Conservation (phyloP, 64 coral and sea anemone genomes). For the Cladopsammia gracilis region DNA sequence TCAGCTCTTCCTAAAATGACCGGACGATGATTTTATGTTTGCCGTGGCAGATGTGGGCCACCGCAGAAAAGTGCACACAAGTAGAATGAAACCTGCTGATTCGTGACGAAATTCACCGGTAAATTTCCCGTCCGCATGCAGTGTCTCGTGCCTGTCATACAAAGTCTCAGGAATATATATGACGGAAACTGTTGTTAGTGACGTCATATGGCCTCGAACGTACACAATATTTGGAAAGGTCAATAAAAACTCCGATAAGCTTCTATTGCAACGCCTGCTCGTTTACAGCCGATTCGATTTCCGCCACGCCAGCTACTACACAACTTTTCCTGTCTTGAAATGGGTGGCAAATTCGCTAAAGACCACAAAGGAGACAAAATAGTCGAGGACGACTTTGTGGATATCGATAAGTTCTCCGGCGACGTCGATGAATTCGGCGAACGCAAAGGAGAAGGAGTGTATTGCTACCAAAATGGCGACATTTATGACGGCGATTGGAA, state of each 20-base stretch:
- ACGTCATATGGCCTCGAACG: neutral
- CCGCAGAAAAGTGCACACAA: no score
- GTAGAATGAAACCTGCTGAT: no score
- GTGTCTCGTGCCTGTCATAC: no score
- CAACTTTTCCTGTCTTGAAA: neutral
- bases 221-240: neutral
- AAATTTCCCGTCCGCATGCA: no score
- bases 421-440: constrained; percentile 61
- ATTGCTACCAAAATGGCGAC: constrained; percentile 89
- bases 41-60: no score
- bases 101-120: no score
- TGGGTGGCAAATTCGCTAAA: constrained; percentile 4
- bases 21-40: no score
- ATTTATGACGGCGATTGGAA: constrained; percentile 96
- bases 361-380: constrained; percentile 1
- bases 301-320: neutral
- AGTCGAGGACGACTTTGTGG: constrained; percentile 75
- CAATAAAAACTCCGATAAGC: neutral
- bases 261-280: no score
- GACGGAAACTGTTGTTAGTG: no score
- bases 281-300: neutral
- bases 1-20: no score
- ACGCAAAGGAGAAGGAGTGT: constrained; percentile 87
- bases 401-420: constrained; percentile 70
- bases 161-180: no score